phyloP scores from a whole-genome alignment of 2,888 invertebrate genomes.

The Gymnocheta viridis region DNA sequence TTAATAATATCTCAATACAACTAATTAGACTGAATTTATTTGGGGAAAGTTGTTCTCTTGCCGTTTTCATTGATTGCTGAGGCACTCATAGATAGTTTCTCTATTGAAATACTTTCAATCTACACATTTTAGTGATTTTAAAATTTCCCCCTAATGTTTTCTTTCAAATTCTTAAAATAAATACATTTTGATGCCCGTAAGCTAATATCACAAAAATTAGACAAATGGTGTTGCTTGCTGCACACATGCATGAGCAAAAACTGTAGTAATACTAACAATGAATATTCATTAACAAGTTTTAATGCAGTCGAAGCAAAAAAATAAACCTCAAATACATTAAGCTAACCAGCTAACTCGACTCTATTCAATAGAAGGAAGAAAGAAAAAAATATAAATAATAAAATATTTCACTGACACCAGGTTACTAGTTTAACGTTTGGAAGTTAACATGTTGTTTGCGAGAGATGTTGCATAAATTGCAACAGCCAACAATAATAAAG shows the following conservation, averaged over 20 bases:
- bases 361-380: constrained; percentile 14
- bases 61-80: too few relatives aligned
- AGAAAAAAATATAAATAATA: constrained; percentile 38
- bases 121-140: neutral
- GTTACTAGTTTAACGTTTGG: constrained; percentile 53
- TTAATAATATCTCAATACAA: neutral
- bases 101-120: neutral
- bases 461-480: constrained; percentile 61
- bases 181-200: neutral
- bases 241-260: neutral
- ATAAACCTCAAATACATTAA: constrained; percentile 10
- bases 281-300: constrained; percentile 67
- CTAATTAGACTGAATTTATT: too few relatives aligned
- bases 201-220: neutral
- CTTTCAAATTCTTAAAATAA: neutral
- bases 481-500: neutral
- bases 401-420: constrained; percentile 58
- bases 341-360: constrained; percentile 4
- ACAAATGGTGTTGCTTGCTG: constrained; percentile 25
- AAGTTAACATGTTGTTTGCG: constrained; percentile 35
- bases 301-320: constrained; percentile 21
- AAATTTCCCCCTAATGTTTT: too few relatives aligned
- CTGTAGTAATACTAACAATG: constrained; percentile 44
- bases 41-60: too few relatives aligned
- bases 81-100: too few relatives aligned